Conservation (phyloP, 2,113 vertebrate genomes). For the Apodemus speciosus region DNA sequence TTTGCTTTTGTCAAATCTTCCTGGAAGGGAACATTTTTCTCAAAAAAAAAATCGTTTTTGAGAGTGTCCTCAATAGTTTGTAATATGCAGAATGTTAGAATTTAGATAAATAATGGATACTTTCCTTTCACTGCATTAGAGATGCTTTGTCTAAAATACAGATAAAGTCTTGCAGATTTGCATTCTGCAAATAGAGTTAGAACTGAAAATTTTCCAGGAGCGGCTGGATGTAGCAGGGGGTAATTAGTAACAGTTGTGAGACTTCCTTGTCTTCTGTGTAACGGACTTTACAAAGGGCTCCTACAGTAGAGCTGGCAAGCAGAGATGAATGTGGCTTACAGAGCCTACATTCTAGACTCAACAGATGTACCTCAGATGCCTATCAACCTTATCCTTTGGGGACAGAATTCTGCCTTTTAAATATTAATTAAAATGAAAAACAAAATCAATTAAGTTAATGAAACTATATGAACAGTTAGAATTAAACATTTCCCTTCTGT, state of each 20-base stretch:
- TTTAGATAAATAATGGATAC: constrained; percentile 3
- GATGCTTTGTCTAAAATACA: constrained; percentile 26
- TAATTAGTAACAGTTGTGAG: constrained; percentile 8
- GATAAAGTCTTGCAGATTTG: neutral
- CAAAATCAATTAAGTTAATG: neutral
- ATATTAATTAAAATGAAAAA: neutral
- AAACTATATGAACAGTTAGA: neutral
- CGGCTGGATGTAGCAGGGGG: neutral
- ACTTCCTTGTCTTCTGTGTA: constrained; percentile 19
- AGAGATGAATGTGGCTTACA: neutral
- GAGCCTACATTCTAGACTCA: neutral
- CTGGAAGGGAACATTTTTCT: constrained; percentile 10
- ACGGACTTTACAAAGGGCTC: neutral
- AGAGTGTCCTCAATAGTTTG: neutral
- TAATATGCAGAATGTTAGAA: neutral
- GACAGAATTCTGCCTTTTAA: neutral
- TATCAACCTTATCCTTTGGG: neutral
- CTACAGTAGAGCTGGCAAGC: neutral
- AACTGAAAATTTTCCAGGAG: neutral
- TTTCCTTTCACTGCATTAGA: constrained; percentile 1
- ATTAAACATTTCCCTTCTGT: neutral
- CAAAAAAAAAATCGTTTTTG: neutral
- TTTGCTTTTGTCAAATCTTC: neutral
- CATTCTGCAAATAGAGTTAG: neutral
- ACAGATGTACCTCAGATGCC: neutral